Evolutionary conservation across 2,797 vertebrate species (phyloP).

Genomic region (Malurus leucopterus): DNA sequence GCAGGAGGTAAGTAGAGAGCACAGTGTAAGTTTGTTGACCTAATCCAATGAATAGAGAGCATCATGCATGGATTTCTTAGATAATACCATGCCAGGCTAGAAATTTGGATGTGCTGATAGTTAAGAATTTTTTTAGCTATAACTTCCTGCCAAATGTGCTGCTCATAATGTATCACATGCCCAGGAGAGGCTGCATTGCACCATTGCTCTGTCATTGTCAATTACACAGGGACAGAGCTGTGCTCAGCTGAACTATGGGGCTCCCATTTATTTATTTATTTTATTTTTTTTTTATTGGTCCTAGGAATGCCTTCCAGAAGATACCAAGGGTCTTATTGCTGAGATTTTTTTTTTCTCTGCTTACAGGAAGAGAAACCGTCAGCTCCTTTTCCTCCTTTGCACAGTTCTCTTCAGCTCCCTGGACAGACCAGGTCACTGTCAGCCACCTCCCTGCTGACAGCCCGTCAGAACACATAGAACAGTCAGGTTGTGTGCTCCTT

Average conservation of each 20-base stretch:
- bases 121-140: rapidly evolving
- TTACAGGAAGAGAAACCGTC: not conserved
- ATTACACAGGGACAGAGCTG: not conserved
- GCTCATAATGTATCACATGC: rapidly evolving
- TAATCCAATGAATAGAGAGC: not conserved
- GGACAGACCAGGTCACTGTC: not conserved
- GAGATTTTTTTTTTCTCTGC: not conserved
- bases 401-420: rapidly evolving
- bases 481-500: rapidly evolving
- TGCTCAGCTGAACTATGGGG: not conserved
- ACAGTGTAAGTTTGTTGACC: not conserved
- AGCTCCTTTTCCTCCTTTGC: not conserved
- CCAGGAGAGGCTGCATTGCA: not conserved
- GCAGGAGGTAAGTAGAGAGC: not conserved
- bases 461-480: too few species aligned
- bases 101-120: not conserved
- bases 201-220: not conserved
- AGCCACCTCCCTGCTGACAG: not conserved
- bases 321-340: not conserved
- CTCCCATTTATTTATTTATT: not conserved
- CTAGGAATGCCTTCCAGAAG: not conserved
- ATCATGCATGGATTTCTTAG: not conserved
- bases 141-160: not conserved
- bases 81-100: not conserved
- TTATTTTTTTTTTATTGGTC: not conserved